A percentile compares a stretch with the other conserved stretches of the same genome.
phyloP scores from a whole-genome alignment of 2,113 vertebrate genomes.

The Enhydra lutris region DNA sequence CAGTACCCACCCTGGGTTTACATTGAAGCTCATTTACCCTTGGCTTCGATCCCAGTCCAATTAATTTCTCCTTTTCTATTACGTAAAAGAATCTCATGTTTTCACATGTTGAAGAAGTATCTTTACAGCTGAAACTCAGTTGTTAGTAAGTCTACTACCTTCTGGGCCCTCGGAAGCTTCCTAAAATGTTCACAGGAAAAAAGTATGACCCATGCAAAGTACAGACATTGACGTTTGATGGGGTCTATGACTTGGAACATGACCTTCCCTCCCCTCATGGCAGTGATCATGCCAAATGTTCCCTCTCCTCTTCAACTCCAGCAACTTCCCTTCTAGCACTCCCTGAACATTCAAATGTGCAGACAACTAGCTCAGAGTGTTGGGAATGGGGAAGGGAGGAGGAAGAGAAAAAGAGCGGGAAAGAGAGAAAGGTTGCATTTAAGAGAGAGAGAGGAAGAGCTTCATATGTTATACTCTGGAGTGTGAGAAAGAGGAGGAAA shows the following conservation, averaged over 20 bases:
- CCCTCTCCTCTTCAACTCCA: background rate
- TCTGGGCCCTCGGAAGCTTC: background rate
- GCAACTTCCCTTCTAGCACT: background rate
- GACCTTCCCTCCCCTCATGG: background rate
- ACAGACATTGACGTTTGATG: background rate
- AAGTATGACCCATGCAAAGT: background rate
- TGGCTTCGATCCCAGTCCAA: conserved; percentile 56
- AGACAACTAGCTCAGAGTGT: background rate
- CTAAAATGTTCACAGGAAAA: background rate
- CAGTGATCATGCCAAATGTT: background rate
- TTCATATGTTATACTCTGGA: background rate
- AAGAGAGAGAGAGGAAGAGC: background rate
- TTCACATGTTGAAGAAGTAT: conserved; percentile 11
- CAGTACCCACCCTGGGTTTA: conserved; percentile 39
- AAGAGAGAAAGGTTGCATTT: background rate
- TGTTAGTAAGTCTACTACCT: background rate
- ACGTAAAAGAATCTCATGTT: conserved; percentile 4
- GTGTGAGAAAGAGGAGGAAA: background rate
- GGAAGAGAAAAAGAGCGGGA: background rate
- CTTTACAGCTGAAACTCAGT: conserved; percentile 32
- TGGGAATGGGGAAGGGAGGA: background rate
- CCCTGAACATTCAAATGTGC: background rate
- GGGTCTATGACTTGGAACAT: background rate
- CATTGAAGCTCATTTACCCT: background rate
- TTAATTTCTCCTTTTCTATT: conserved; percentile 38